A percentile compares a stretch with the other conserved stretches of the same genome.
These are phyloP conservation scores for Drosophila pallidifrons DNA, from an alignment of 1,140 invertebrate species.

Conservation along the genomic window DNA sequence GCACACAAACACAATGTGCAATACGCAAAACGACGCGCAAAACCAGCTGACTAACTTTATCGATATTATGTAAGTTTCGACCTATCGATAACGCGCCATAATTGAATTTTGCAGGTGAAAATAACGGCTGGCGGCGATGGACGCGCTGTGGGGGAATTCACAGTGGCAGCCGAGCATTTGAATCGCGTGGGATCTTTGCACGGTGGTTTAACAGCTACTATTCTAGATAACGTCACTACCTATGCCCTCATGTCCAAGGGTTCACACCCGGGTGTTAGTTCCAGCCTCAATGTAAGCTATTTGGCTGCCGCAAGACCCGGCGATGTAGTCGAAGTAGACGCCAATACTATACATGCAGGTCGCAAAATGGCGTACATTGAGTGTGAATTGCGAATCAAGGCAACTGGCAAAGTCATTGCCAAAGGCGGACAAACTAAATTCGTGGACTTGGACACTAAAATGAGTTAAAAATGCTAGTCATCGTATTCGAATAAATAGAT, in stretches of 20 bases:
- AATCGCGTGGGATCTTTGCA: slow-evolving; percentile 92
- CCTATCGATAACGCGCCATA: slow-evolving; percentile 58
- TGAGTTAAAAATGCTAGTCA: not conserved
- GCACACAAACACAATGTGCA: not conserved
- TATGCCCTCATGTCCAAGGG: slow-evolving; percentile 90
- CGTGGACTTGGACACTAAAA: slow-evolving; percentile 84
- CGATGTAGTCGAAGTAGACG: slow-evolving; percentile 92
- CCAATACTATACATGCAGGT: slow-evolving; percentile 91
- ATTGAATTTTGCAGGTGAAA: slow-evolving; percentile 53
- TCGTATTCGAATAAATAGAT: not conserved
- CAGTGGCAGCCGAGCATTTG: slow-evolving; percentile 90
- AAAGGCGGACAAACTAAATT: slow-evolving; percentile 93
- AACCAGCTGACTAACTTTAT: slow-evolving; percentile 51
- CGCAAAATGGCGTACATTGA: slow-evolving; percentile 92
- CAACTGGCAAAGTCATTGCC: slow-evolving; percentile 90
- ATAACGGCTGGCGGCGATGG: slow-evolving; percentile 70
- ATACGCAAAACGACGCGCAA: slow-evolving; percentile 10
- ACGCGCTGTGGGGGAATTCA: slow-evolving; percentile 87
- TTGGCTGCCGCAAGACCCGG: slow-evolving; percentile 90
- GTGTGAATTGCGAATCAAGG: slow-evolving; percentile 91
- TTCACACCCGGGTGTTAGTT: slow-evolving; percentile 89
- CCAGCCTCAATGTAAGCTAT: slow-evolving; percentile 91
- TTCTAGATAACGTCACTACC: slow-evolving; percentile 94
- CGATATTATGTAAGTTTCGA: slow-evolving; percentile 58
- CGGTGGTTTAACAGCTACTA: slow-evolving; percentile 92